These are phyloP conservation scores for Eolophus roseicapilla DNA, from an alignment of 2,113 vertebrate genomes.

Conservation along the genomic window DNA sequence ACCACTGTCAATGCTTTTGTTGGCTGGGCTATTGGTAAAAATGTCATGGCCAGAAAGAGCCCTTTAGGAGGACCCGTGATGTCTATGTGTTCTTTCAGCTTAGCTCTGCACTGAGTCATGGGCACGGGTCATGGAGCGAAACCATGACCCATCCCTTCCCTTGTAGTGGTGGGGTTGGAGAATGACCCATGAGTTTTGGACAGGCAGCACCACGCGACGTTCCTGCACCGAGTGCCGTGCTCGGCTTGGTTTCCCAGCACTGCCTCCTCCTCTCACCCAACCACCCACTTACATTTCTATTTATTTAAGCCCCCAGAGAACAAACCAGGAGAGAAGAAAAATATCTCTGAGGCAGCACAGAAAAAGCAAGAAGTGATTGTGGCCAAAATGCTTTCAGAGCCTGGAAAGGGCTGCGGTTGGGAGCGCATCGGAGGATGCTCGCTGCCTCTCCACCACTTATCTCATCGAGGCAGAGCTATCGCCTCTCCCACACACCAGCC, in stretches of 20 bases:
- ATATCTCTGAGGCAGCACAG: not conserved
- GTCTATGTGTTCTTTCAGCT: not conserved
- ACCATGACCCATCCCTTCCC: not conserved
- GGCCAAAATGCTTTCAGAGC: not conserved
- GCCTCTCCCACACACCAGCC: constrained; percentile 38
- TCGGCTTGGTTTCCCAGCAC: not conserved
- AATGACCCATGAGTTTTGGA: not conserved
- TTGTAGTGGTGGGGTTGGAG: fast-evolving
- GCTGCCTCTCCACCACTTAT: not conserved
- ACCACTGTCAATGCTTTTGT: not conserved
- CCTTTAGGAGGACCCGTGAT: not conserved
- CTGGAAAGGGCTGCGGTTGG: not conserved
- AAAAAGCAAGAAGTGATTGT: not conserved
- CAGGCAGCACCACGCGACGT: not conserved
- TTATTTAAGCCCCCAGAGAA: not conserved
- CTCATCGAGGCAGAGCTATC: constrained; percentile 12
- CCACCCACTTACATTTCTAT: not conserved
- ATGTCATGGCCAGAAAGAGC: not conserved
- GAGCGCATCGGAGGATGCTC: not conserved
- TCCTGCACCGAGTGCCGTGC: not conserved
- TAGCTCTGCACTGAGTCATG: not conserved
- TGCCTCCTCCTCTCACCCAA: not conserved
- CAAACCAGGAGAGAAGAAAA: not conserved
- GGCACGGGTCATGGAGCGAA: not conserved
- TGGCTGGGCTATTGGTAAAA: not conserved